Evolutionary conservation across 2,113 vertebrate genomes (phyloP), one percentile per base, ranked within the genome.

Genomic region (Paradoxurus hermaphroditus): DNA sequence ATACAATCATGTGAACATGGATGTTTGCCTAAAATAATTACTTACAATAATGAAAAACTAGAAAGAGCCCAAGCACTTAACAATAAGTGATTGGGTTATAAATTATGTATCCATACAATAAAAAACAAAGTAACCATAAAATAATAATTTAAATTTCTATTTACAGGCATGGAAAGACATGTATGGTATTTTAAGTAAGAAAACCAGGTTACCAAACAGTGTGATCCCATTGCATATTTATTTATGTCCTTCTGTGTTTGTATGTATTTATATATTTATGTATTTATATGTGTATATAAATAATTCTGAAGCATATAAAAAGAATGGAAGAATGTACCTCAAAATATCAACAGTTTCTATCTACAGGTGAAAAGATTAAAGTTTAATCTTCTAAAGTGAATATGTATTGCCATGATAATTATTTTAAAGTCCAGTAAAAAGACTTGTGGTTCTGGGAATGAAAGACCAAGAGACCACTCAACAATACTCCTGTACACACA

Each of bases 41-140:
- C 68, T 85, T 67, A 95, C 31, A 88, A 91, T 67, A 59, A 92
- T 73, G n/a, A 90, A 90, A 95, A 90, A 23, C 31, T 46, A n/a
- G 44, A 91, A 88, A 84, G 1, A 83, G 34, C 11, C 56, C 85
- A 84, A 73, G 56, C 6, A 31, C 27, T 14, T 72, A 88, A 86
- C 29, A 75, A 59, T 68, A 56, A 41, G 14, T 81, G 44, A 49
- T 21, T 67, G 13, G 8, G 36, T 86, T 53, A 82, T 39, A 90
- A 36, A 90, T 72, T 90, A 82, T 16, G 7, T 3, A 49, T 62
- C 86, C 21, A 68, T 59, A 81, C 5, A 86, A 62, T 39, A 31
- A 83, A 95, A 90, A 92, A 21, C 36, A 65, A 94, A 94, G 4
- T 46, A 79, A 41, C 5, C 9, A 82, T 59, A 68, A 92, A 87